Conservation (phyloP, 2,797 vertebrate species). For the Ciconia nigra region DNA sequence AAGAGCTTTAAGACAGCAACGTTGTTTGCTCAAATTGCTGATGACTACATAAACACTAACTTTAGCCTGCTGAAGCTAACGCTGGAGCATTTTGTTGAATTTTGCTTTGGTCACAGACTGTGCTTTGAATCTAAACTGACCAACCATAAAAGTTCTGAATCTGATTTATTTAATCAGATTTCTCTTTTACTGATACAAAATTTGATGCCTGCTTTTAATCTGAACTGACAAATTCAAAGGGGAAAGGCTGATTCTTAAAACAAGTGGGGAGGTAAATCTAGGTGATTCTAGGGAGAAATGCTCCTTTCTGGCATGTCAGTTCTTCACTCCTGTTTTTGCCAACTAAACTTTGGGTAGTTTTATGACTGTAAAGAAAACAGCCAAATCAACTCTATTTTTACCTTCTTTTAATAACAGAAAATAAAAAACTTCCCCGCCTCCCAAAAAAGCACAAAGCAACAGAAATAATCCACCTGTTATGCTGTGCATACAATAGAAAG, state of each 20-base stretch:
- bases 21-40: not conserved
- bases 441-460: not conserved
- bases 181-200: not conserved
- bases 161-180: not conserved
- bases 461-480: not conserved
- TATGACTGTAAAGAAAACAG: not conserved
- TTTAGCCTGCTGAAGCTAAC: not conserved
- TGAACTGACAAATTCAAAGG: not conserved
- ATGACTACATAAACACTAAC: not conserved
- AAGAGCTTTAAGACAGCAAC: not conserved
- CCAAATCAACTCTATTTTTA: not conserved
- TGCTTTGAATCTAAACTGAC: not conserved
- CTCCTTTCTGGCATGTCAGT: not conserved
- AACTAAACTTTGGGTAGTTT: not conserved
- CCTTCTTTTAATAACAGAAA: not conserved
- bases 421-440: not conserved
- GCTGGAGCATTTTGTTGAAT: not conserved
- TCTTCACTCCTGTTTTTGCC: not conserved
- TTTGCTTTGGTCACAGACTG: not conserved
- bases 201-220: not conserved
- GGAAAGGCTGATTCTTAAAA: not conserved
- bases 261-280: not conserved
- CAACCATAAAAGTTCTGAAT: not conserved
- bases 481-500: not conserved
- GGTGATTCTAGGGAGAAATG: not conserved